phyloP scores from a whole-genome alignment of 2,113 vertebrate genomes.

The Ciconia boyciana region DNA sequence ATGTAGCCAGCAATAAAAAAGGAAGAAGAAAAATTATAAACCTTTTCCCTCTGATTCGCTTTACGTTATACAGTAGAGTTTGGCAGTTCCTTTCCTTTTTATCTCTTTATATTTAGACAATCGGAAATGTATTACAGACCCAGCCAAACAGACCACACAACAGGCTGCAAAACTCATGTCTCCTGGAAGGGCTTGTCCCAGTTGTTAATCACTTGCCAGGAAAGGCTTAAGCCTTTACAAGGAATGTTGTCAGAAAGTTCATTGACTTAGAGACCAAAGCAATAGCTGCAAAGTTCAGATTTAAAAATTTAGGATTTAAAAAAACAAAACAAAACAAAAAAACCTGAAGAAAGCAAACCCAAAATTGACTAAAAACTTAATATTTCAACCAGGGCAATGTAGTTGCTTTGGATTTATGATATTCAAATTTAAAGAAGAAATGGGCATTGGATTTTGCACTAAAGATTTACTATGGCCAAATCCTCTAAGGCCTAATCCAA shows the following conservation, averaged over 20 bases:
- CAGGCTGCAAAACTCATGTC: background rate
- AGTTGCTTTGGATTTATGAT: background rate
- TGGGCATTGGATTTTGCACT: background rate
- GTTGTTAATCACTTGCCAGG: background rate
- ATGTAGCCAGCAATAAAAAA: background rate
- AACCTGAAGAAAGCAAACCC: background rate
- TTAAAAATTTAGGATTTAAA: background rate
- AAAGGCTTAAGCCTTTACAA: background rate
- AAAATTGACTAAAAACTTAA: background rate
- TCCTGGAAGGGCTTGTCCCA: background rate
- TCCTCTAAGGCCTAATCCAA: background rate
- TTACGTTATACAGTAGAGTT: background rate
- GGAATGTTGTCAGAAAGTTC: background rate
- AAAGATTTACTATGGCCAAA: background rate
- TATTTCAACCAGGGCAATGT: background rate
- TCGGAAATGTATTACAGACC: background rate
- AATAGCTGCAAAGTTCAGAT: background rate
- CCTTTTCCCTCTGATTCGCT: background rate
- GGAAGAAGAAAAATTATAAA: conserved; percentile 39
- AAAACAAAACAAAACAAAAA: background rate
- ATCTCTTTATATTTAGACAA: conserved; percentile 24
- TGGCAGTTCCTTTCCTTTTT: conserved; percentile 18
- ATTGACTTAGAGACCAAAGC: background rate
- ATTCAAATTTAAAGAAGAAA: background rate
- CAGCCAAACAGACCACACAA: conserved; percentile 22